Percentiles rank a stretch among this genome's conserved stretches.
phyloP scores from a whole-genome alignment of 2,797 vertebrate species.

The Allobates femoralis region DNA sequence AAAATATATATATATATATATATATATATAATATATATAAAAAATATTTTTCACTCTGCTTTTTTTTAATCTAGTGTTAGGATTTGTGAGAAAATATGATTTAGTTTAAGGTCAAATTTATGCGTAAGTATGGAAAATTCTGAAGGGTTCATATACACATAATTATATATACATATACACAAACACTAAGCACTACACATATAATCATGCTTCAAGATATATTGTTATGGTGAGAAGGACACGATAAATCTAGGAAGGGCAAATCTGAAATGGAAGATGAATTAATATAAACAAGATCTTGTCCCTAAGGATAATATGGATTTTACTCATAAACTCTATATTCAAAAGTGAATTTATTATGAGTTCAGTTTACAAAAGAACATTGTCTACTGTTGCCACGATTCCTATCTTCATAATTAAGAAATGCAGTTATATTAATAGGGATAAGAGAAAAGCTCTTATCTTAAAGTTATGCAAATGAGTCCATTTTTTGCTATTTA shows the following conservation, averaged over 20 bases:
- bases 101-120: too few relatives aligned
- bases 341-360: slow-evolving; percentile 74
- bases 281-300: slow-evolving; percentile 24
- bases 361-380: slow-evolving; percentile 73
- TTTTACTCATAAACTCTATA: slow-evolving; percentile 68
- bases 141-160: too few relatives aligned
- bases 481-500: slow-evolving; percentile 75
- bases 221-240: slow-evolving; percentile 5
- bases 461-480: slow-evolving; percentile 79
- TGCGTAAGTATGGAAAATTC: too few relatives aligned
- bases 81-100: too few relatives aligned
- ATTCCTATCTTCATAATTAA: slow-evolving; percentile 85
- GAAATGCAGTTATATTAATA: slow-evolving; percentile 80
- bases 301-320: slow-evolving; percentile 22
- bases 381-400: slow-evolving; percentile 78
- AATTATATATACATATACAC: background rate
- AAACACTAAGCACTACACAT: background rate
- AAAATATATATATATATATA: too few relatives aligned
- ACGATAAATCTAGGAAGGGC: slow-evolving; percentile 6
- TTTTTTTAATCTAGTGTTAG: too few relatives aligned
- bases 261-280: slow-evolving; percentile 25
- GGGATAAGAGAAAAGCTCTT: slow-evolving; percentile 79
- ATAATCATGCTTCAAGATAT: background rate
- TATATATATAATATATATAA: too few relatives aligned
- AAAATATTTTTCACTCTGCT: too few relatives aligned